phyloP scores from a whole-genome alignment of 2,797 vertebrate genomes.

The Karalla daura region DNA sequence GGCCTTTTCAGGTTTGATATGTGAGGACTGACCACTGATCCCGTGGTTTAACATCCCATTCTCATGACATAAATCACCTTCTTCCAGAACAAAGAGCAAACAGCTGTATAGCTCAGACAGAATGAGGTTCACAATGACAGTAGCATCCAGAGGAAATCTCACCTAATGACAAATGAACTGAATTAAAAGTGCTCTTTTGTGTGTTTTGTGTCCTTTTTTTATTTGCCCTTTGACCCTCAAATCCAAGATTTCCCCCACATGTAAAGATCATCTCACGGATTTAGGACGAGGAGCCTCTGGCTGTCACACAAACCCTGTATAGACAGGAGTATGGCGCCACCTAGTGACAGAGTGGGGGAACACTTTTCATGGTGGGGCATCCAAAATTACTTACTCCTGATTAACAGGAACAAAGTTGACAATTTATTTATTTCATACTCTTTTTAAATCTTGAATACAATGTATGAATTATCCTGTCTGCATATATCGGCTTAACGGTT shows the following conservation, averaged over 20 bases:
- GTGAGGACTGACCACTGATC: not conserved
- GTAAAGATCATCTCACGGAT: not conserved
- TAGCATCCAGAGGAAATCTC: not conserved
- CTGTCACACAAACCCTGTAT: not conserved
- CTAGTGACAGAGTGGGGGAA: no score
- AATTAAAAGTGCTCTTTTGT: not conserved
- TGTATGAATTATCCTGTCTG: no score
- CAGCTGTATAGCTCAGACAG: not conserved
- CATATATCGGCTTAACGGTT: no score
- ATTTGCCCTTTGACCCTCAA: not conserved
- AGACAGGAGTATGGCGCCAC: constrained; percentile 55
- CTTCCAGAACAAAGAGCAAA: not conserved
- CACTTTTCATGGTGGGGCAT: no score
- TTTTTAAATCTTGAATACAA: no score
- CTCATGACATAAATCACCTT: not conserved
- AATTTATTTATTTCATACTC: no score
- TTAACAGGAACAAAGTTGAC: no score
- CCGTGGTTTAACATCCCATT: not conserved
- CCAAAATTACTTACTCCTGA: no score
- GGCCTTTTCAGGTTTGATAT: not conserved
- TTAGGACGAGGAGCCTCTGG: not conserved
- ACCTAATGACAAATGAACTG: not conserved
- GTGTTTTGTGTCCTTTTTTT: not conserved
- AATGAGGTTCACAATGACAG: no score
- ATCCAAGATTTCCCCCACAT: not conserved